phyloP scores from a whole-genome alignment of 2,797 vertebrate species.

The Darevskia mixta region DNA sequence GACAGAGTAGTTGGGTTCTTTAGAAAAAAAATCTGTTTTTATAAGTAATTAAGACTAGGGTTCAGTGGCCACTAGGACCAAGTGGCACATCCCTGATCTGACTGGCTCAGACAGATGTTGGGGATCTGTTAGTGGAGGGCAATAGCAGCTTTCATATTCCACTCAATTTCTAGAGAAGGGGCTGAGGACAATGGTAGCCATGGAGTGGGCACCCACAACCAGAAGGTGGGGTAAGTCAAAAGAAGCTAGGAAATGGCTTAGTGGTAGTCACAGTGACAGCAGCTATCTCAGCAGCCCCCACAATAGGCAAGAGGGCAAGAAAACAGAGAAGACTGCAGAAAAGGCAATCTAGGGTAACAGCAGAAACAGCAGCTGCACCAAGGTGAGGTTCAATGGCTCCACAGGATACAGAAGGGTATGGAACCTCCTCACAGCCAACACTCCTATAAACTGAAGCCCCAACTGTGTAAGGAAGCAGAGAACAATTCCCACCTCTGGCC shows the following conservation, averaged over 20 bases:
- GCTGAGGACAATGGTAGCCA: background rate
- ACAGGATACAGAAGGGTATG: background rate
- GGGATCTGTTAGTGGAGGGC: too few relatives aligned
- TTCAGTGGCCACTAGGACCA: background rate
- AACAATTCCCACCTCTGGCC: background rate
- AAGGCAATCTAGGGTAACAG: background rate
- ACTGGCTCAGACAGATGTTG: background rate
- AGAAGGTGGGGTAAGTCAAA: background rate
- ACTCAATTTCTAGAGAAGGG: background rate
- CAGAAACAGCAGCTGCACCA: background rate
- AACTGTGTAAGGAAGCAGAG: background rate
- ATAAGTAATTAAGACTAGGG: background rate
- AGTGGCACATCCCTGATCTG: background rate
- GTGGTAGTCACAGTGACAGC: background rate
- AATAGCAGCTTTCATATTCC: background rate
- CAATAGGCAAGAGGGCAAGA: too few relatives aligned
- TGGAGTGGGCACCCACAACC: too few relatives aligned
- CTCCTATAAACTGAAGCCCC: background rate
- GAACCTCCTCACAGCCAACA: background rate
- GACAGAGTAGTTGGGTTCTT: background rate
- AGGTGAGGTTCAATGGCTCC: background rate
- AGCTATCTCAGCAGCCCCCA: background rate
- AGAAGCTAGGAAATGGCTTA: background rate
- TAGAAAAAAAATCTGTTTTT: background rate
- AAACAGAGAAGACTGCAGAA: background rate